Evolutionary conservation across 2,113 vertebrate genomes (phyloP).

Genomic region (Parus major): DNA sequence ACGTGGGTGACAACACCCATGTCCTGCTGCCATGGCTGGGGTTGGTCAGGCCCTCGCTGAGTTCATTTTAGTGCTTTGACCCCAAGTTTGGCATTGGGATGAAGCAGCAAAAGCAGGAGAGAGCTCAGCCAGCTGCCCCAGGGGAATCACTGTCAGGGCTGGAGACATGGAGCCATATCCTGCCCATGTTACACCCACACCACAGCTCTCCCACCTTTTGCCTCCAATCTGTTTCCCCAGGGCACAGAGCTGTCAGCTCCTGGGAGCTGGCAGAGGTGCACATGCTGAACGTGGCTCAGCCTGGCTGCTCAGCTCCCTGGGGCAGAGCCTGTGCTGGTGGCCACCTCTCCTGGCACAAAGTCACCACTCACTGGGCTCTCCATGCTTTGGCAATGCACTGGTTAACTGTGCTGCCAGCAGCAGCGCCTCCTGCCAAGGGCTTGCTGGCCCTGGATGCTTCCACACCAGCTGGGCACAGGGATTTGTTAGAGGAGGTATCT

Average conservation of each 20-base stretch:
- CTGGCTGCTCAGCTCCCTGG: accelerated
- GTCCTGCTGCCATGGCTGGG: not conserved
- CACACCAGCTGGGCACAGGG: not conserved
- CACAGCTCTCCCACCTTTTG: not conserved
- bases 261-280: not conserved
- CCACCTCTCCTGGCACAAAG: not conserved
- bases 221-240: accelerated
- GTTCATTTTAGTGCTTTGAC: not conserved
- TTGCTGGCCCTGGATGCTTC: not conserved
- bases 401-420: not conserved
- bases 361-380: accelerated
- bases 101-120: not conserved
- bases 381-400: accelerated
- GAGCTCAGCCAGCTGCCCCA: not conserved
- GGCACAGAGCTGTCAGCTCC: not conserved
- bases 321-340: not conserved
- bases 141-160: not conserved
- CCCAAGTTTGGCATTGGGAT: not conserved
- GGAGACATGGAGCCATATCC: not conserved
- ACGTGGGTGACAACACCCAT: not conserved
- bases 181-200: not conserved
- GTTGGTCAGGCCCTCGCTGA: not conserved
- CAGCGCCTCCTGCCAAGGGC: not conserved
- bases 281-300: not conserved
- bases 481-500: not conserved